A percentile compares a stretch with the other conserved stretches of the same genome.
These are phyloP conservation scores for Blera fallax DNA, from an alignment of 2,888 invertebrate genomes.

Conservation along the genomic window DNA sequence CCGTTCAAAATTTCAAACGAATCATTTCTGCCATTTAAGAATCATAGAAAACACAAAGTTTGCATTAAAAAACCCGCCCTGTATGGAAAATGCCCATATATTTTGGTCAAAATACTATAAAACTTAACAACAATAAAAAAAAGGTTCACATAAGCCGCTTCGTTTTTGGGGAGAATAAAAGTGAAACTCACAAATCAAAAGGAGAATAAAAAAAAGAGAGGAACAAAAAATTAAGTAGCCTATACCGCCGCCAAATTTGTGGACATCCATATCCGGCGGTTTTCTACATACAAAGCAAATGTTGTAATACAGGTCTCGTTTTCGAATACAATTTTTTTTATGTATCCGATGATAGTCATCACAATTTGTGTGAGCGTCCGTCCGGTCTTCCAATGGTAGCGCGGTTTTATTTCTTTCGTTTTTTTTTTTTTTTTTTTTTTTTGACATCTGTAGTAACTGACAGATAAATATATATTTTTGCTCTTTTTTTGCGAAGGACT, in stretches of 20 bases:
- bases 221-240: background rate
- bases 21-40: no score
- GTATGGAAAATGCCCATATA: background rate
- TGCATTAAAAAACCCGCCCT: no score
- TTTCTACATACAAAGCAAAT: constrained; percentile 9
- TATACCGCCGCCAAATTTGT: constrained; percentile 25
- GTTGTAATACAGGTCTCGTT: constrained; percentile 39
- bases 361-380: constrained; percentile 51
- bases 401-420: constrained; percentile 16
- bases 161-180: constrained; percentile 19
- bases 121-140: constrained; percentile 20
- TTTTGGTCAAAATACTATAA: background rate
- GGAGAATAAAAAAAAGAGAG: constrained; percentile 4
- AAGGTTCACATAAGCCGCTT: constrained; percentile 1
- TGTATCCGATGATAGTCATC: constrained; percentile 47
- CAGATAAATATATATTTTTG: constrained; percentile 17
- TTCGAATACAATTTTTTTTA: constrained; percentile 25
- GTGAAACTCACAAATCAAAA: constrained; percentile 54
- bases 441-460: constrained; percentile 48
- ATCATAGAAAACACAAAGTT: no score
- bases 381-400: background rate
- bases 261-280: constrained; percentile 32
- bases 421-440: background rate
- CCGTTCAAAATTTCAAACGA: no score
- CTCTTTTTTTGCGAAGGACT: background rate